These are phyloP conservation scores for Chironex yamaguchii DNA, from an alignment of 30 jellyfish, hydroid and myxozoan genomes.

Conservation along the genomic window DNA sequence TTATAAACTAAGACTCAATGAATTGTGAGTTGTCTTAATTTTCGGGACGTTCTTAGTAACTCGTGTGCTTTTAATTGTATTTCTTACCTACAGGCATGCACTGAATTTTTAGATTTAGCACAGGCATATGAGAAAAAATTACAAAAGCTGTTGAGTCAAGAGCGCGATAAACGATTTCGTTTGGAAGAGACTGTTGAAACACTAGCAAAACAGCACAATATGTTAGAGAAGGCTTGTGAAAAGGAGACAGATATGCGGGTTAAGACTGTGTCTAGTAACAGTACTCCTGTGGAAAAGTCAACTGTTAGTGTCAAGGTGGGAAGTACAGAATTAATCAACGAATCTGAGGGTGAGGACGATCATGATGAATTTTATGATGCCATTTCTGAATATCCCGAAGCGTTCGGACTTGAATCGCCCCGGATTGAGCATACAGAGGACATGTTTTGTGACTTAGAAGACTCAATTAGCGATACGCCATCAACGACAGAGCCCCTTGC, in stretches of 20 bases:
- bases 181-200: conserved; percentile 99
- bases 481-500: conserved; percentile 33
- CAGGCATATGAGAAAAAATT: conserved; percentile 96
- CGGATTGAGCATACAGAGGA: conserved; percentile 58
- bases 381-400: conserved; percentile 94
- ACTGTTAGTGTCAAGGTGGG: not conserved
- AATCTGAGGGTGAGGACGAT: conserved; percentile 91
- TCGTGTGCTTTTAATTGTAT: not conserved
- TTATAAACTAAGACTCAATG: too few species aligned
- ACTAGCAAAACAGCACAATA: conserved; percentile 96
- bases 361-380: conserved; percentile 96
- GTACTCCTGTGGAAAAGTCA: not conserved
- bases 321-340: conserved; percentile 14
- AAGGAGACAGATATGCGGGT: conserved; percentile 70
- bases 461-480: conserved; percentile 46
- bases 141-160: conserved; percentile 71
- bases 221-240: conserved; percentile 91
- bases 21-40: too few species aligned
- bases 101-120: conserved; percentile 89
- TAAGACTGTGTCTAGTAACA: conserved; percentile 12
- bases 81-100: conserved; percentile 84
- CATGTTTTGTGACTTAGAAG: conserved; percentile 69
- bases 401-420: conserved; percentile 68
- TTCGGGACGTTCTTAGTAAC: too few species aligned
- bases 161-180: conserved; percentile 83